A percentile compares a stretch with the other conserved stretches of the same genome.
Conservation (phyloP, 2,113 vertebrate genomes). For the Echinops telfairi region DNA sequence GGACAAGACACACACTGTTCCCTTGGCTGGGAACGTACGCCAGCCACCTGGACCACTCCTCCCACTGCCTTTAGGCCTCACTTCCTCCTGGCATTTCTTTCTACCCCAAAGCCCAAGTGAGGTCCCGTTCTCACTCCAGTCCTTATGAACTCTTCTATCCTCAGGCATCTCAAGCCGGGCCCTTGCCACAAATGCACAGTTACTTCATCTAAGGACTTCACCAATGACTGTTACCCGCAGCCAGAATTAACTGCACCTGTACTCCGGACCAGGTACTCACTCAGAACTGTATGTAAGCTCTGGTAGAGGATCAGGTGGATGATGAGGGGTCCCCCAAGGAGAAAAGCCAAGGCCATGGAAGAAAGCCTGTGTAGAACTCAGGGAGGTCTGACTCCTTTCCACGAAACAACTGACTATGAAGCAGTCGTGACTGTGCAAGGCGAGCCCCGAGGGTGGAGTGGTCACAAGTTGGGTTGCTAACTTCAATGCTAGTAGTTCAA, state of each 20-base stretch:
- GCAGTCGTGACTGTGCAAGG: background rate
- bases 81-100: background rate
- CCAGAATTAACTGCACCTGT: constrained; percentile 54
- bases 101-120: background rate
- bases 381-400: background rate
- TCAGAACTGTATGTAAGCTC: constrained; percentile 64
- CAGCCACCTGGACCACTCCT: background rate
- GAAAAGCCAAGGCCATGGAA: background rate
- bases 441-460: background rate
- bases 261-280: background rate
- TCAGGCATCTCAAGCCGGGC: background rate
- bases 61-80: background rate
- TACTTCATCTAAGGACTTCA: constrained; percentile 13
- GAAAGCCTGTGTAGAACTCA: constrained; percentile 32
- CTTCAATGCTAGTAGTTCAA: too few relatives aligned
- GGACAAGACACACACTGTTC: background rate
- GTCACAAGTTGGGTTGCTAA: too few relatives aligned
- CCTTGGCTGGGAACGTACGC: background rate
- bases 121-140: background rate
- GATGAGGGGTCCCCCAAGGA: constrained; percentile 65
- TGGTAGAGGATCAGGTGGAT: background rate
- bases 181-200: background rate
- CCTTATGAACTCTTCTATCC: background rate
- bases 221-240: constrained; percentile 26
- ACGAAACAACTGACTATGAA: background rate